Evolutionary conservation across 2,113 vertebrate genomes (phyloP), one percentile per base, ranked within the genome.

Genomic region (Trogon melanurus): DNA sequence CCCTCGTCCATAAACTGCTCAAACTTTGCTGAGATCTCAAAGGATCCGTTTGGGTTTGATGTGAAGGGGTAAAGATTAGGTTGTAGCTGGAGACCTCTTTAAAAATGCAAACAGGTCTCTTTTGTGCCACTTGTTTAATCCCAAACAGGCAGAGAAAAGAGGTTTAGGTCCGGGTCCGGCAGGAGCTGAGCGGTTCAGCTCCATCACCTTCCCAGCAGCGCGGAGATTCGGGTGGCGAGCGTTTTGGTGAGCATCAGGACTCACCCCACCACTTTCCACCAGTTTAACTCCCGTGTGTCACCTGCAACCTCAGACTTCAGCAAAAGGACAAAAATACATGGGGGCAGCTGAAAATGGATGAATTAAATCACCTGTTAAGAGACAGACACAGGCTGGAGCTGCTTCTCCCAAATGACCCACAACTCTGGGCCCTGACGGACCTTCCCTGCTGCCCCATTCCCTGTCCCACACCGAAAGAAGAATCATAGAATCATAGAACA

Each of bases 401-500:
- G 5, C 44, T 69, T 57, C 44, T 32, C 54, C 18, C n/a, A 8
- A 18, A 6, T 36, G 16, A 19, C 13, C 30, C 61, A 10, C 0
- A 1, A 14, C 53, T 32, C 16, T 1, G 0, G 4, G 18, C 14
- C 53, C 45, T 26, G 32, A 26, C 1, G 4, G 38, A 45, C 27
- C 19, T 34, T 66, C 23, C 47, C 20, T 30, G 8, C 4, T 1
- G 16, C 23, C 30, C 50, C 7, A 12, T 22, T 45, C 53, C 48
- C 22, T 38, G 75, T 12, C 32, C 41, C 65, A 23, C 1, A 2
- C 5, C 0, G 22, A 22, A 58, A 1, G 8, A 85, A 47, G 10
- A n/a, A 13, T 36, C 36, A 36, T 36, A 36, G 36, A 36, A 36
- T 36, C 36, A 36, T 36, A 36, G 36, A 36, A 36, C 36, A 36